A percentile compares a stretch with the other conserved stretches of the same genome.
phyloP scores from a whole-genome alignment of 2,888 invertebrate species.

The Tachina grossa region DNA sequence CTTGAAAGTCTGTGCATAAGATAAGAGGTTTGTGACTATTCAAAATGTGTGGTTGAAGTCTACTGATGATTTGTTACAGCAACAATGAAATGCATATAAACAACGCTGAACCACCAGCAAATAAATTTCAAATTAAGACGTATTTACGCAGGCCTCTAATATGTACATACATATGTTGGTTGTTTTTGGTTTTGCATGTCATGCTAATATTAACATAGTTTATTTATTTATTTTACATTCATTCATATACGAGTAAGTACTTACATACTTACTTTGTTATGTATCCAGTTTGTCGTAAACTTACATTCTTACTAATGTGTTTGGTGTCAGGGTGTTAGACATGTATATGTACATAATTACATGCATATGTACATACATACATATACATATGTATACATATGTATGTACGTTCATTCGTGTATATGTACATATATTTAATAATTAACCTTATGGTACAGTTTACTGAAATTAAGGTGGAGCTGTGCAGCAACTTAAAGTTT shows the following conservation, averaged over 20 bases:
- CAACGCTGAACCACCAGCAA: too few species aligned
- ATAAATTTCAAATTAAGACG: too few species aligned
- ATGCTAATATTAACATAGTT: conserved; percentile 69
- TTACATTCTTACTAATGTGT: not conserved
- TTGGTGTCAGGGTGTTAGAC: conserved; percentile 12
- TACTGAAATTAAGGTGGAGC: not conserved
- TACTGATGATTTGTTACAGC: too few species aligned
- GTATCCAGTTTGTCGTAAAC: conserved; percentile 20
- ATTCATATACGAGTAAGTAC: not conserved
- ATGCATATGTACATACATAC: not conserved
- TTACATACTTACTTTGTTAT: not conserved
- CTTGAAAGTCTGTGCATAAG: too few species aligned
- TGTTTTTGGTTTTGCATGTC: conserved; percentile 66
- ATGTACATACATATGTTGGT: not conserved
- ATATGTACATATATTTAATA: not conserved
- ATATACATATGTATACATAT: not conserved
- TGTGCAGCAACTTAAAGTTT: not conserved
- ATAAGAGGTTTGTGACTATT: too few species aligned
- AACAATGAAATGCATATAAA: too few species aligned
- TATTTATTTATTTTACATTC: conserved; percentile 24
- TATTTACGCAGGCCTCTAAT: too few species aligned
- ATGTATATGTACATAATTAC: not conserved
- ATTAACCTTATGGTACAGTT: not conserved
- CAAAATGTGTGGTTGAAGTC: too few species aligned
- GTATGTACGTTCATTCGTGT: too few species aligned